Percentiles rank a stretch among this genome's conserved stretches.
phyloP scores from a whole-genome alignment of 2,797 vertebrate genomes.

The Muscicapa striata region DNA sequence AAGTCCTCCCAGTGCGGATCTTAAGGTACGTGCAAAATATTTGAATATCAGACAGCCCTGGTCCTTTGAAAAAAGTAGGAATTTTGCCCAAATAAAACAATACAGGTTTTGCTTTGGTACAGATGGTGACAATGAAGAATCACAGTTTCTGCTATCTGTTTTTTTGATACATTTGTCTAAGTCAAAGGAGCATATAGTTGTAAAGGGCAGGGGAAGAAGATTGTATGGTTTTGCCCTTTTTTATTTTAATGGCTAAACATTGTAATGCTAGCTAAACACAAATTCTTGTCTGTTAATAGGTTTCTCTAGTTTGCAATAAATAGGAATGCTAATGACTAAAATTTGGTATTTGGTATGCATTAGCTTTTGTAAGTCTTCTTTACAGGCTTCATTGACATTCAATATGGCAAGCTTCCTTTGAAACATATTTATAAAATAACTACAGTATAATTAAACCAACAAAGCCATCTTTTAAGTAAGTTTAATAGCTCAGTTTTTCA shows the following conservation, averaged over 20 bases:
- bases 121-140: neutral
- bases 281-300: slow-evolving; percentile 78
- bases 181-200: slow-evolving; percentile 28
- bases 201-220: neutral
- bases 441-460: slow-evolving; percentile 84
- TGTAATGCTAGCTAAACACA: slow-evolving; percentile 80
- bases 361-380: slow-evolving; percentile 79
- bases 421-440: slow-evolving; percentile 86
- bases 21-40: neutral
- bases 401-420: slow-evolving; percentile 81
- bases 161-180: neutral
- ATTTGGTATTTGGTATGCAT: slow-evolving; percentile 81
- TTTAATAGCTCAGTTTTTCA: slow-evolving; percentile 75
- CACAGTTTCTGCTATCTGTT: neutral
- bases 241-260: slow-evolving; percentile 76
- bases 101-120: neutral
- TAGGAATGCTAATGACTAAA: slow-evolving; percentile 80
- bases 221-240: slow-evolving; percentile 63
- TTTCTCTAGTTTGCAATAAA: slow-evolving; percentile 81
- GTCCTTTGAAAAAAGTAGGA: neutral
- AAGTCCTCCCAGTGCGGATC: neutral
- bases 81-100: neutral
- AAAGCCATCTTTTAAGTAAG: slow-evolving; percentile 82
- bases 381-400: slow-evolving; percentile 80
- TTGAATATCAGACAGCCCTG: neutral